Evolutionary conservation across 1,140 invertebrate genomes (phyloP).

Genomic region (Coelopa frigida): DNA sequence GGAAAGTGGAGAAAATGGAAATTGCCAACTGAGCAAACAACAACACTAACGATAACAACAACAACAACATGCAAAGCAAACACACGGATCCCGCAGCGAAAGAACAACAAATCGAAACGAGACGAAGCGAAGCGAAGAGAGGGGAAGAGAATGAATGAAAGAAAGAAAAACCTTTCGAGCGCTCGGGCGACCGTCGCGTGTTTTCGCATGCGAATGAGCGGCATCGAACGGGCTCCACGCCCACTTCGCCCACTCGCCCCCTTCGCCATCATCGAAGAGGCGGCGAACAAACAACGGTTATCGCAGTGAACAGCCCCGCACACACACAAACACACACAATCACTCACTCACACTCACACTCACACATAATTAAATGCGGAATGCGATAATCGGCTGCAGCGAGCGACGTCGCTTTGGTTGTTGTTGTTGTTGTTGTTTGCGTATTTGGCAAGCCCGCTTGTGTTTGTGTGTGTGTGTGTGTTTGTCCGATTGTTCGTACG

Average conservation of each 20-base stretch:
- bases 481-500: no score
- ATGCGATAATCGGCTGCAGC: no score
- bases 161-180: background rate
- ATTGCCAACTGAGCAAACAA: background rate
- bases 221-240: slow-evolving; percentile 5
- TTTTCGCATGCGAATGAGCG: slow-evolving; percentile 12
- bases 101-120: background rate
- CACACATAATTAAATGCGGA: no score
- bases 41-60: background rate
- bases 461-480: no score
- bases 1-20: background rate
- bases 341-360: slow-evolving; percentile 1
- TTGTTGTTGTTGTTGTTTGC: no score
- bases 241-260: background rate
- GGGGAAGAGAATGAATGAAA: no score
- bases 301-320: background rate
- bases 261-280: background rate
- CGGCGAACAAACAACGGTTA: no score
- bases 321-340: slow-evolving; percentile 1
- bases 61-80: background rate
- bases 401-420: no score
- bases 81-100: no score
- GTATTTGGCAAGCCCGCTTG: no score
- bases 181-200: slow-evolving; percentile 1
- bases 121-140: no score